These are phyloP conservation scores for Vireo griseus DNA, from an alignment of 2,797 vertebrate genomes.

Conservation along the genomic window DNA sequence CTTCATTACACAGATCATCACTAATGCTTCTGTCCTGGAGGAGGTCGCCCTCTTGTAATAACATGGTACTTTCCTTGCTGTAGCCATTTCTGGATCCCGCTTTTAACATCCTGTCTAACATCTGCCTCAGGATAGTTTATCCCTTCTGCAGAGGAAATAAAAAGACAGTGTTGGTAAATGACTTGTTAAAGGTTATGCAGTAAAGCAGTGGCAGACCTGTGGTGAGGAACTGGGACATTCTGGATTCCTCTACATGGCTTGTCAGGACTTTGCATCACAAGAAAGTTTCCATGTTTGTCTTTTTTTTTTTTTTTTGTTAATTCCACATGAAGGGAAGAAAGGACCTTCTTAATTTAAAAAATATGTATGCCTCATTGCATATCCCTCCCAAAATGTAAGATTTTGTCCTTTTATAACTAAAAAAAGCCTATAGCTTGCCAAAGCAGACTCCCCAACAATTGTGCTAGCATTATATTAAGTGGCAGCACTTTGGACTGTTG, in stretches of 20 bases:
- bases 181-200: not conserved
- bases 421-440: not conserved
- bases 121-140: not conserved
- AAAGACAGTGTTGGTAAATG: not conserved
- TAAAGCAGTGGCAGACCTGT: not conserved
- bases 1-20: not conserved
- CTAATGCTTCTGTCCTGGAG: not conserved
- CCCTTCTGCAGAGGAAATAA: not conserved
- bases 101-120: not conserved
- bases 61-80: not conserved
- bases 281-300: not conserved
- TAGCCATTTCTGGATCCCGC: not conserved
- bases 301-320: not conserved
- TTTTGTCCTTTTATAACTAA: not conserved
- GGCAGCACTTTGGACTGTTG: not conserved
- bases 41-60: not conserved
- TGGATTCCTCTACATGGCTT: not conserved
- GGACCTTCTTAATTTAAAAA: slow-evolving; percentile 9
- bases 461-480: not conserved
- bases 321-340: not conserved
- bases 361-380: not conserved
- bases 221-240: not conserved
- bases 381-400: not conserved
- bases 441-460: not conserved
- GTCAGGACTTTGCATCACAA: not conserved